Conservation (phyloP, 2,888 invertebrate genomes). For the Troides helena region DNA sequence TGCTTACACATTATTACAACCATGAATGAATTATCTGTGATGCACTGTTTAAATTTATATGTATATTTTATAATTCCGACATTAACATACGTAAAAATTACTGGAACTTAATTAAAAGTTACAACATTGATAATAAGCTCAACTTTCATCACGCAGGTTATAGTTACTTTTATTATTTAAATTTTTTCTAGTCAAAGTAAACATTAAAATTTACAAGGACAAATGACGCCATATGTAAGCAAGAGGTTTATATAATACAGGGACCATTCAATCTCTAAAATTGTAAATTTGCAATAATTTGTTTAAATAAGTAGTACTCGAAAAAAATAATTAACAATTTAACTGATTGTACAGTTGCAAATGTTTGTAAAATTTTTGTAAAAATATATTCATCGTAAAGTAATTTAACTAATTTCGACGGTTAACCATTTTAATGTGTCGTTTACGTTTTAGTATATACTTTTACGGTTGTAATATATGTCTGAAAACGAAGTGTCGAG, state of each 20-base stretch:
- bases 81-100: neutral
- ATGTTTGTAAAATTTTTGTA: conserved; percentile 32
- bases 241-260: conserved; percentile 30
- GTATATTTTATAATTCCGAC: neutral
- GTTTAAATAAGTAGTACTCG: conserved; percentile 1
- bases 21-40: conserved; percentile 6
- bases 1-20: neutral
- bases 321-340: conserved; percentile 4
- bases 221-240: conserved; percentile 4
- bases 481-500: neutral
- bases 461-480: neutral
- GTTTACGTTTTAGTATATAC: conserved; percentile 13
- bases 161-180: conserved; percentile 5
- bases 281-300: conserved; percentile 18
- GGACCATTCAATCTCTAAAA: conserved; percentile 32
- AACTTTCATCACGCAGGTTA: neutral
- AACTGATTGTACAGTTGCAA: conserved; percentile 10
- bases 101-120: neutral
- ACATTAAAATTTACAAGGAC: conserved; percentile 6
- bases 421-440: conserved; percentile 10
- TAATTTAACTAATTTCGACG: neutral
- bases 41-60: conserved; percentile 16
- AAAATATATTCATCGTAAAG: conserved; percentile 20
- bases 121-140: neutral
- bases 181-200: conserved; percentile 26